Evolutionary conservation across 1,140 invertebrate species (phyloP), one percentile per base, ranked within the genome.

Genomic region (Mactra quadrangularis): DNA sequence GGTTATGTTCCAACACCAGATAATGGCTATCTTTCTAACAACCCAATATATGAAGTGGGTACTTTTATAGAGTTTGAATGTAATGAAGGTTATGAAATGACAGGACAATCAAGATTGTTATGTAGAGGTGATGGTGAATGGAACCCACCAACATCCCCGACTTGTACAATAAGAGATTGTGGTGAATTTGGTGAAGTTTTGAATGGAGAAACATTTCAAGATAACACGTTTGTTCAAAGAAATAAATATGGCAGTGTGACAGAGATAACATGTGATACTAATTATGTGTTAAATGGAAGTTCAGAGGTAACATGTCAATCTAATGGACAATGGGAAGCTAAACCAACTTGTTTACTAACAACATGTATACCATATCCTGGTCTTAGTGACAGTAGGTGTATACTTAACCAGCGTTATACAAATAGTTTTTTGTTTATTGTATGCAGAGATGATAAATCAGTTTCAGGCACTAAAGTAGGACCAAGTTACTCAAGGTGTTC

Each of bases 81-180:
- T 31, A 72, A 72, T 31, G 70, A 72, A 41, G 70, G 70, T 38
- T 57, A 57, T 45, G 50, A 57, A 35, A 35, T 72, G n/a, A n/a
- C n/a, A n/a, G 70, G 70, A 0, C 0, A 1, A 19, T 25, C 25
- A 3, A n/a, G 1, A 38, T 19, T 55, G 29, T 17, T 55, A 9
- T 72, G 70, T 72, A 13, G 50, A 45, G 22, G 17, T n/a, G 52
- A 72, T 57, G 70, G 70, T 1, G 45, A 41, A 41, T 70, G 66
- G 66, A 22, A 2, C 22, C 70, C 70, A 17, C 0, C 31, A 6
- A 15, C 29, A 9, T 0, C 52, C 1, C 50, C 70, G 7, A 29
- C 31, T 15, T 72, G 70, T 38, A 41, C 25, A 3, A 29, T 29
- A 11, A 57, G 22, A n/a, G 31, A 35, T 3, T 72, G 70, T 57